Conservation (phyloP, 1,140 invertebrate genomes). For the Tetramorium alpestre region DNA sequence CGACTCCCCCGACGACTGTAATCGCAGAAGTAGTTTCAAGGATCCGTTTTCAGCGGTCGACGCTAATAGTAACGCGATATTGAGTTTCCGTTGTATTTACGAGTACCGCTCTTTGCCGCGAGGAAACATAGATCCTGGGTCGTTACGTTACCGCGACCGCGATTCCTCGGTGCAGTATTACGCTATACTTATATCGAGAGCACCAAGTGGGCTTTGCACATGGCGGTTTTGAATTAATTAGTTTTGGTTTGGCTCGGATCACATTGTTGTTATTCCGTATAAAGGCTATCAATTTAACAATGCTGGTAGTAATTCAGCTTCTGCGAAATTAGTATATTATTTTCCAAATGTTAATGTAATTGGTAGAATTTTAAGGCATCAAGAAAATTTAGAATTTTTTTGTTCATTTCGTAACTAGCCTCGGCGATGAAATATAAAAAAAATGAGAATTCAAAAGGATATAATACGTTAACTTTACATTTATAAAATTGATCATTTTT, state of each 20-base stretch:
- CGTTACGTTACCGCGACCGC: slow-evolving; percentile 51
- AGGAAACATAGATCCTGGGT: slow-evolving; percentile 50
- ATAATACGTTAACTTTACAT: neutral
- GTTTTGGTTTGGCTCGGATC: slow-evolving; percentile 44
- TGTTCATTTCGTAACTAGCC: neutral
- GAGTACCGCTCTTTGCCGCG: slow-evolving; percentile 6
- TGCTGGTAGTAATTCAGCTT: neutral
- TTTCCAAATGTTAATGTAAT: neutral
- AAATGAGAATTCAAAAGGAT: neutral
- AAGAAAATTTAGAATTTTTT: neutral
- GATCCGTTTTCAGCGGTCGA: slow-evolving; percentile 61
- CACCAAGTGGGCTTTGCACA: slow-evolving; percentile 48
- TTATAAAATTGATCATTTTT: neutral
- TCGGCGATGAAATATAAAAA: neutral
- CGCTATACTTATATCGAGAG: slow-evolving; percentile 47
- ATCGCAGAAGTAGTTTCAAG: slow-evolving; percentile 58
- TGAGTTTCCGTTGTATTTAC: slow-evolving; percentile 33
- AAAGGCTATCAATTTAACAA: slow-evolving; percentile 17
- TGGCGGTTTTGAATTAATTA: slow-evolving; percentile 58
- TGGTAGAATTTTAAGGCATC: neutral
- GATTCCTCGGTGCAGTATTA: slow-evolving; percentile 35
- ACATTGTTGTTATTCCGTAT: slow-evolving; percentile 32
- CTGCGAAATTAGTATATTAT: neutral
- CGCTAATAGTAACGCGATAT: slow-evolving; percentile 59
- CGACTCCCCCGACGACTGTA: slow-evolving; percentile 51